These are phyloP conservation scores for Ctenicera cuprea DNA, from an alignment of 2,888 invertebrate genomes.

Conservation along the genomic window DNA sequence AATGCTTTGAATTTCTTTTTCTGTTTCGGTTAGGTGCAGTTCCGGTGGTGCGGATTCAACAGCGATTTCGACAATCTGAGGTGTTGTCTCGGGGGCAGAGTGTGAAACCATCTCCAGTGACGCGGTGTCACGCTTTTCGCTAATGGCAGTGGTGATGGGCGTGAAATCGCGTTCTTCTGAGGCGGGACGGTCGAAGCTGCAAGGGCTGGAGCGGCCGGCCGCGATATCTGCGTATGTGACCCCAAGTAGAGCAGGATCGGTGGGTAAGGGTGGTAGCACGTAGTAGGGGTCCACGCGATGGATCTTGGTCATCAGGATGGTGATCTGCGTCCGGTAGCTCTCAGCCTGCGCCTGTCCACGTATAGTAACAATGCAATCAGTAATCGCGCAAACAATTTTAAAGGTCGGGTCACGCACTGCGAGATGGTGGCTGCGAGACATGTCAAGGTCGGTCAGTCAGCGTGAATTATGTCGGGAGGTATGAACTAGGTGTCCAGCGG, in stretches of 20 bases:
- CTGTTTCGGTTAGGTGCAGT: conserved; percentile 37
- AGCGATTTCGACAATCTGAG: conserved; percentile 51
- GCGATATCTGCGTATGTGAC: conserved; percentile 82
- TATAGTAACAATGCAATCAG: conserved; percentile 63
- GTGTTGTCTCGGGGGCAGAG: conserved; percentile 58
- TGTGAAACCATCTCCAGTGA: conserved; percentile 52
- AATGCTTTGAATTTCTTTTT: conserved; percentile 45
- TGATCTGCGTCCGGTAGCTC: conserved; percentile 82
- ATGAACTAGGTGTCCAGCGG: conserved; percentile 80
- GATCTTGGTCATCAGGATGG: conserved; percentile 82
- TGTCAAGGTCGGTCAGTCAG: conserved; percentile 59
- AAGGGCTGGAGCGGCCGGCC: conserved; percentile 76
- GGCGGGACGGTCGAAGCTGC: conserved; percentile 55
- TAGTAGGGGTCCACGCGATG: conserved; percentile 86
- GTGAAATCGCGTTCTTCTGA: conserved; percentile 56
- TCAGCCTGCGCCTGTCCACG: conserved; percentile 76
- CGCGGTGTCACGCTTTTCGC: conserved; percentile 34
- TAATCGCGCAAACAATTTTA: conserved; percentile 56
- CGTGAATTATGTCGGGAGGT: conserved; percentile 54
- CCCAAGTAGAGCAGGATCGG: conserved; percentile 73
- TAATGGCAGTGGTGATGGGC: conserved; percentile 30
- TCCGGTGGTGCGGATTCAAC: conserved; percentile 39
- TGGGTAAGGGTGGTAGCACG: conserved; percentile 74
- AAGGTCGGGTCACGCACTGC: conserved; percentile 61
- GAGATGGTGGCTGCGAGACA: conserved; percentile 71